Evolutionary conservation across 2,888 invertebrate genomes (phyloP).

Genomic region (Melanotus villosus): DNA sequence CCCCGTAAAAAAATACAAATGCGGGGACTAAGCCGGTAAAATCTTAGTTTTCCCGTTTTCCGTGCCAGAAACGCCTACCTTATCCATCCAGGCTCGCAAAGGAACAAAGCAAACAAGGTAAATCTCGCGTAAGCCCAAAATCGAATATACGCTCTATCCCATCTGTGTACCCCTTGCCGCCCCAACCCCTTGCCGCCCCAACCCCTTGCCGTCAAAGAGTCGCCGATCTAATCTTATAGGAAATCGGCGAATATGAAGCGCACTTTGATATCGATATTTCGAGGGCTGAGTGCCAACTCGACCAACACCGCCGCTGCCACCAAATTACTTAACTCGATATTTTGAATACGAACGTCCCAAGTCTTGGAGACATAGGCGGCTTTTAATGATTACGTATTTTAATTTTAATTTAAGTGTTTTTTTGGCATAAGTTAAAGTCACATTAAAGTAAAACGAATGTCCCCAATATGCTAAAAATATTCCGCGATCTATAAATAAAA

Average conservation of each 20-base stretch:
- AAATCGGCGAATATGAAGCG: conserved; percentile 51
- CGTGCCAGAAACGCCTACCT: conserved; percentile 36
- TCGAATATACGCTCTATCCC: conserved; percentile 61
- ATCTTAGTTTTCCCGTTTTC: conserved; percentile 35
- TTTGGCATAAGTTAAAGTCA: no score
- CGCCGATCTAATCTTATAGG: conserved; percentile 50
- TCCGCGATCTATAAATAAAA: no score
- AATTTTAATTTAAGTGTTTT: no score
- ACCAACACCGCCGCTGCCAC: conserved; percentile 24
- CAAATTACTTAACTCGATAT: conserved; percentile 35
- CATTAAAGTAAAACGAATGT: no score
- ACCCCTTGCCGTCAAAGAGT: conserved; percentile 41
- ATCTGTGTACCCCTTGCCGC: conserved; percentile 53
- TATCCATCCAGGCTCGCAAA: conserved; percentile 40
- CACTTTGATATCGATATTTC: conserved; percentile 46
- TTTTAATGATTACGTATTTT: no score
- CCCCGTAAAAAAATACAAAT: conserved; percentile 17
- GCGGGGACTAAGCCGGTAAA: conserved; percentile 30
- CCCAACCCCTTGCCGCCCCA: conserved; percentile 34
- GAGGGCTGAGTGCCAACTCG: conserved; percentile 25
- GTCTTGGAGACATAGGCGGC: no score
- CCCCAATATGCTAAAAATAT: no score
- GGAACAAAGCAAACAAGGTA: conserved; percentile 62
- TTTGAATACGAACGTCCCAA: no score
- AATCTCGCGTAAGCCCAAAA: conserved; percentile 62